phyloP scores from a whole-genome alignment of 1,140 invertebrate species.

The Diorhabda carinulata region DNA sequence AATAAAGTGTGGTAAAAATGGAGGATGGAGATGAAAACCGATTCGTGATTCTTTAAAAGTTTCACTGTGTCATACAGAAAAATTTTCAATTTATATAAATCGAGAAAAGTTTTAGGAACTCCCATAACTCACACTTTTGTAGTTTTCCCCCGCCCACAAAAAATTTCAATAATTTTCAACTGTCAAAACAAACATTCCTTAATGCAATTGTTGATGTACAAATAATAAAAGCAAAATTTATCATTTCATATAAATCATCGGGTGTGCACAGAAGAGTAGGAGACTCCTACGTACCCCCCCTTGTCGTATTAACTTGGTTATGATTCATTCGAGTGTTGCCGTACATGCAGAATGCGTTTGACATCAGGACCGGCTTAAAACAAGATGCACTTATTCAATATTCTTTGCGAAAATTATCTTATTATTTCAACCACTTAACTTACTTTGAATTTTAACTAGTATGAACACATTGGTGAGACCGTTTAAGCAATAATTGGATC shows the following conservation, averaged over 20 bases:
- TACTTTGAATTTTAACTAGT: no score
- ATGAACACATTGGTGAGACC: no score
- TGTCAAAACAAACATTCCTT: conserved; percentile 2
- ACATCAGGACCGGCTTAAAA: not conserved
- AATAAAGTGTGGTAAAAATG: no score
- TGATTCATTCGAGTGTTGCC: not conserved
- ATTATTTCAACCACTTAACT: no score
- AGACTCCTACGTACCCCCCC: not conserved
- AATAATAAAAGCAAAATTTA: conserved; percentile 1
- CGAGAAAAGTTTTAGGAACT: not conserved
- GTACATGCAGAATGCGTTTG: not conserved
- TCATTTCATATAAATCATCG: conserved; percentile 1
- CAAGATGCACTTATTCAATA: not conserved
- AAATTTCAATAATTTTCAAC: conserved; percentile 1
- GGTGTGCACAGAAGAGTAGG: not conserved
- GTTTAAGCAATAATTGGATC: no score
- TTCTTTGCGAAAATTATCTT: no score
- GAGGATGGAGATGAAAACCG: no score
- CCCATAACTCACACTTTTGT: conserved; percentile 2
- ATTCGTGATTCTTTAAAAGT: no score
- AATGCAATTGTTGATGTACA: conserved; percentile 2
- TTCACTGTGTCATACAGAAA: not conserved
- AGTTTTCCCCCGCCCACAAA: not conserved
- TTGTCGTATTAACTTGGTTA: not conserved
- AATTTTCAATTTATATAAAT: not conserved